A percentile compares a stretch with the other conserved stretches of the same genome.
phyloP scores from a whole-genome alignment of 1,140 invertebrate genomes.

The Drosophila asahinai region DNA sequence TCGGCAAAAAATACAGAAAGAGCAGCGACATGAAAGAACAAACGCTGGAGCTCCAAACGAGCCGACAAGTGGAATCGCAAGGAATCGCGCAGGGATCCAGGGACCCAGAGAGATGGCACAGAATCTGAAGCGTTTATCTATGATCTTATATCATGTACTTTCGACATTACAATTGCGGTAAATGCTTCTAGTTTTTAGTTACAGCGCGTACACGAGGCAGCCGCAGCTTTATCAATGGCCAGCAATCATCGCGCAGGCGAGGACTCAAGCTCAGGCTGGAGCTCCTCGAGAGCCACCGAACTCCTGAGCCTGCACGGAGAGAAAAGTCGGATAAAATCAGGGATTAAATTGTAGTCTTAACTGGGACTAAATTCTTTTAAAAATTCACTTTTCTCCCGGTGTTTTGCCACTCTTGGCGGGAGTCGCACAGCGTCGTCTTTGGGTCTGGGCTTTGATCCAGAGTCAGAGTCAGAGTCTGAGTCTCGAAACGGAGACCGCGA shows the following conservation, averaged over 20 bases:
- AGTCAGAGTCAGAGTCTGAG: conserved; percentile 10
- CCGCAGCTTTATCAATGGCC: conserved; percentile 76
- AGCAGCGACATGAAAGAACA: conserved; percentile 70
- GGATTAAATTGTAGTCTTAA: accelerated
- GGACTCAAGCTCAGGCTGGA: conserved; percentile 24
- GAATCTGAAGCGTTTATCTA: conserved; percentile 84
- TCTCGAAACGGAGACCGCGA: conserved; percentile 26
- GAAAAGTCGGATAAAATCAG: neutral
- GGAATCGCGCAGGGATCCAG: conserved; percentile 9
- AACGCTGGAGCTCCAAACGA: conserved; percentile 71
- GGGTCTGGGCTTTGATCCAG: conserved; percentile 61
- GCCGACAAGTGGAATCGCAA: conserved; percentile 60
- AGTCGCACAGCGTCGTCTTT: conserved; percentile 70
- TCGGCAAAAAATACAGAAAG: conserved; percentile 20
- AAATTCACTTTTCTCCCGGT: neutral
- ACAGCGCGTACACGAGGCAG: conserved; percentile 83
- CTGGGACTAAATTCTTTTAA: no score
- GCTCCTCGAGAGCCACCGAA: conserved; percentile 33
- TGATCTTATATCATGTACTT: conserved; percentile 85
- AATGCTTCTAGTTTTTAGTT: conserved; percentile 85
- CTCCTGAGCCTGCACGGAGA: neutral
- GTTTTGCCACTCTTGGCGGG: conserved; percentile 40
- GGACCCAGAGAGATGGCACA: conserved; percentile 63
- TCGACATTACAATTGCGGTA: conserved; percentile 85
- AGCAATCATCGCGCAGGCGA: conserved; percentile 68